Evolutionary conservation across 2,888 invertebrate genomes (phyloP), one percentile per base, ranked within the genome.

Genomic region (Sarcophaga variegata): DNA sequence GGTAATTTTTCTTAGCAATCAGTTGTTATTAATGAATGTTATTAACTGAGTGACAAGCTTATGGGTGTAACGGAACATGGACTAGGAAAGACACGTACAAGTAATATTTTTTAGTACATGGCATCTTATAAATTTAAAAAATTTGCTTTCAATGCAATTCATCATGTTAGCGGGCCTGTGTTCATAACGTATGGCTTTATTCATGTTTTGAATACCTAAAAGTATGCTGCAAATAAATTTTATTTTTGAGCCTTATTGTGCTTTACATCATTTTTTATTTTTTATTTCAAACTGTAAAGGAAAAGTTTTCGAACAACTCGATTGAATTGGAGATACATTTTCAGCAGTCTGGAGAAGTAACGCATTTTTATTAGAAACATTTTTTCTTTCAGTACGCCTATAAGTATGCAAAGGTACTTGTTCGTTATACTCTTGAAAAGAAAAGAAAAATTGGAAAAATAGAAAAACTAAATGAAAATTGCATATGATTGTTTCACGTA

Each of bases 401-500:
- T 74, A 20, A 59, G 72, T 59, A 69, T 79, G 25, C 54, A 79
- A 64, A 27, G n/a, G 37, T 8, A 76, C 71, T 72, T 81, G 85
- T 69, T 75, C 79, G 75, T 72, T 76, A 83, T 74, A 54, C 79
- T 14, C 17, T 25, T 64, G 0, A 10, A 14, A 54, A 14, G 54
- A 54, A 74, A 47, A 12, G 4, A 49, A 54, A 14, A 14, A 54
- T 14, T 14, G 17, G 5, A 17, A 54, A 69, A 45, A 49, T 12
- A 22, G 22, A 49, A 22, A 70, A 49, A 49, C 37, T 49, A 27
- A 27, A 27, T 69, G 54, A 54, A 72, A 74, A 75, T 49, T 66
- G n/a, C 64, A 66, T 60, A 85, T 70, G 74, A 62, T 75, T 77
- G 60, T 80, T 64, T 27, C 66, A 76, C 54, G 72, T 76, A 72